Base-by-base conservation (phyloP, 2,888 invertebrate species). In the Alitta virens region DNA sequence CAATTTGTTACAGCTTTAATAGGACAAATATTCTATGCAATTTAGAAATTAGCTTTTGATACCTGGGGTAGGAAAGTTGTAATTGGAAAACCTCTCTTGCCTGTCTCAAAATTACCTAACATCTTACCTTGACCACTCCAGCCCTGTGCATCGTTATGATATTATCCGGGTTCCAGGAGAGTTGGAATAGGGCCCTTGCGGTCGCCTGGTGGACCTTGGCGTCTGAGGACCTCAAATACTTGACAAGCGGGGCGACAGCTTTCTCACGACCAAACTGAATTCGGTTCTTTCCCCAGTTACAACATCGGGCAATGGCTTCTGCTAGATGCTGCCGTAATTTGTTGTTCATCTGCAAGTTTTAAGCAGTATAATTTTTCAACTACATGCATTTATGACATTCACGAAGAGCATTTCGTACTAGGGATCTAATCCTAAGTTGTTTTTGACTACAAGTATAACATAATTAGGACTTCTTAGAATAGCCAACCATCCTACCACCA, bases 141-240 rank as follows among this genome's bases (percentile, higher is more conserved):
- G 86, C 85, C 63, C 86, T 91, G 81, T 96, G 95, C 91, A 96
- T 93, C 0, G 92, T 92, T 55, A 96, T 90, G 78, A 95, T 96
- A 82, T 96, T 96, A 72, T 91, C 88, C 0, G 94, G 91, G 82
- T 94, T 91, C 78, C 90, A 90, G 0, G 94, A 95, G 7, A 97
- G 86, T 74, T 94, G 91, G 82, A 89, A 91, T 26, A 95, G 85
- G 0, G 96, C 95, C 74, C 92, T 86, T 0, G 94, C 94, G 0
- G 94, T 93, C 0, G 94, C 91, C 62, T 93, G 86, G 75, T 94
- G 91, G 5, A 96, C 94, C 12, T 70, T 68, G 55, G 74, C 87
- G 79, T 93, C 90, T 12, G 88, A 86, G 60, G 92, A 92, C 63
- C 89, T 89, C 87, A 96, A 89, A 78, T 92, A 94, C 68, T 88